Evolutionary conservation across 2,797 vertebrate genomes (phyloP), one percentile per base, ranked within the genome.

Genomic region (Poeciliopsis gracilis): DNA sequence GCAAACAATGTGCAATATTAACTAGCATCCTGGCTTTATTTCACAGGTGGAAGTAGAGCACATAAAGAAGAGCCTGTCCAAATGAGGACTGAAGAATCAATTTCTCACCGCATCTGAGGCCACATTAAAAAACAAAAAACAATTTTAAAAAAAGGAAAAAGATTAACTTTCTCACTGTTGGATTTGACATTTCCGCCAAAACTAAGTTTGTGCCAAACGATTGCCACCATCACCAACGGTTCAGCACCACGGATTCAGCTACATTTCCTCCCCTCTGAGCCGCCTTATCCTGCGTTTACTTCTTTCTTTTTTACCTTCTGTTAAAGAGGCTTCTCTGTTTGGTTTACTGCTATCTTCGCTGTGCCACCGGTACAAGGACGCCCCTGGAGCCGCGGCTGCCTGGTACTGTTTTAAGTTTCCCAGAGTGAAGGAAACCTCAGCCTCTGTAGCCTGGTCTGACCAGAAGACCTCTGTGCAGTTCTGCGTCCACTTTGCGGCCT

Each of bases 1-100:
- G 41, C 15, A 46, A 45, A 70, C 4, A 51, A 1, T 70, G 43
- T 70, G 25, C 25, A 70, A 10, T 9, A 28, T 16, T 70, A 70
- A 70, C 25, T 45, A 16, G 45, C 28, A 4, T 2, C 2, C 46
- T 73, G 33, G 38, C 41, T 89, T 88, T 88, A 36, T 91, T 88
- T 59, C 9, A 7, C 92, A 99, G 98, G 97, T 99, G 96, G 98
- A 99, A 91, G 97, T 99, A 82, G 98, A 99, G 89, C 97, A 98
- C 91, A 98, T 99, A 93, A 99, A 97, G 97, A 99, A 98, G 96
- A 96, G 87, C 94, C 94, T 99, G 95, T 96, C 96, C 88, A 99
- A 99, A 94, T 99, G 95, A 98, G 91, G 83, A 84, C 76, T 76
- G 7, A 38, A 74, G 76, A 92, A 38, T 83, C 84, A 2, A 71